These are phyloP conservation scores for Piaya cayana DNA, from an alignment of 2,113 vertebrate genomes.

Conservation along the genomic window DNA sequence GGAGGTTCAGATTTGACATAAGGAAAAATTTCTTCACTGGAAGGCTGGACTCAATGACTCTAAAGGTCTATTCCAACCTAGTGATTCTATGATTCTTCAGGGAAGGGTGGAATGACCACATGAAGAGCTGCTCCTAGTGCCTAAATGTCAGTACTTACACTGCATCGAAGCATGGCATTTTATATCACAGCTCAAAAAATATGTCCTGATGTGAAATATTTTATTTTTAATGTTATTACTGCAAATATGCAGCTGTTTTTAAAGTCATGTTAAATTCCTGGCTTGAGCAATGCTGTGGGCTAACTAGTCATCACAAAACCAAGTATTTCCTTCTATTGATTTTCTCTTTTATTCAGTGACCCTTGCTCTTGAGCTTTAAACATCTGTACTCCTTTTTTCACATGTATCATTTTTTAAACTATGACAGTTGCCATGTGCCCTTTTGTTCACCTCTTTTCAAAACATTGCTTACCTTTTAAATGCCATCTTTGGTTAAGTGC, in stretches of 20 bases:
- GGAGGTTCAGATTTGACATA: no score
- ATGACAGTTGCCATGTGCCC: not conserved
- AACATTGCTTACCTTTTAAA: not conserved
- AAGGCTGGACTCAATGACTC: no score
- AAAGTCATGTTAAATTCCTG: not conserved
- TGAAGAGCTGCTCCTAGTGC: not conserved
- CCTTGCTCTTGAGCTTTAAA: not conserved
- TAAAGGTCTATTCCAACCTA: no score
- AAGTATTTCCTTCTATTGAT: not conserved
- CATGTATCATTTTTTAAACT: not conserved
- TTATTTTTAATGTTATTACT: not conserved
- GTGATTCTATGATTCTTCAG: no score
- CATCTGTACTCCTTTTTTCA: not conserved
- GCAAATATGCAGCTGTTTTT: not conserved
- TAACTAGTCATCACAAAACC: not conserved
- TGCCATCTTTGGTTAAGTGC: not conserved
- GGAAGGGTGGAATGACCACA: not conserved
- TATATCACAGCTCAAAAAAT: not conserved
- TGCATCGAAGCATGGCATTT: not conserved
- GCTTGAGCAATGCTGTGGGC: not conserved
- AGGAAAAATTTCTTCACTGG: no score
- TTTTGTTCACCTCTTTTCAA: not conserved
- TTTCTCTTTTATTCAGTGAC: not conserved
- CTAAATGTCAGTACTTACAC: not conserved
- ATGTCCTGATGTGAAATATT: not conserved